Percentiles rank a stretch among this genome's conserved stretches.
Evolutionary conservation across 2,113 vertebrate genomes (phyloP).

Genomic region (Paradoxurus hermaphroditus): DNA sequence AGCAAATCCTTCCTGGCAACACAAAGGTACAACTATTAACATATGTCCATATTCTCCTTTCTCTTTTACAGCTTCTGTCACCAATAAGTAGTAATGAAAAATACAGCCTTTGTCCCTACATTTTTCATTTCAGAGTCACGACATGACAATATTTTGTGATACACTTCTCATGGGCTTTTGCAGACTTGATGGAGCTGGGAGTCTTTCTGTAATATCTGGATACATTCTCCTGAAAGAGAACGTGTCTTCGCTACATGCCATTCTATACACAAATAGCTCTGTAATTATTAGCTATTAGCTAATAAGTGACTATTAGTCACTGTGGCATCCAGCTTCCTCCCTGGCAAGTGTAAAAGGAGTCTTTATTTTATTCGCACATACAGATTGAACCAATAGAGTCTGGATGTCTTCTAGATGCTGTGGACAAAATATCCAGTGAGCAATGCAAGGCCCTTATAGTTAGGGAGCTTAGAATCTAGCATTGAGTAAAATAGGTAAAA

Average conservation of each 20-base stretch:
- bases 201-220: not conserved
- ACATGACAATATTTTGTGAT: not conserved
- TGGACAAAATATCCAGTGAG: not conserved
- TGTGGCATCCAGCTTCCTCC: not conserved
- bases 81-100: not conserved
- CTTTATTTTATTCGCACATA: not conserved
- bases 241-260: not conserved
- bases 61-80: not conserved
- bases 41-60: not conserved
- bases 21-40: not conserved
- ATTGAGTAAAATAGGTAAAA: not conserved
- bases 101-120: not conserved
- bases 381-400: not conserved
- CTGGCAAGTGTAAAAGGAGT: not conserved
- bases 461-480: not conserved
- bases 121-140: not conserved
- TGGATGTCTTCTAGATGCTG: not conserved
- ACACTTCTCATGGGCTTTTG: not conserved
- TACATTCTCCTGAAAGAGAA: not conserved
- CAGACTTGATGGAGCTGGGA: not conserved
- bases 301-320: not conserved
- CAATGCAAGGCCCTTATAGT: not conserved
- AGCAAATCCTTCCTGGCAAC: not conserved
- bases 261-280: not conserved
- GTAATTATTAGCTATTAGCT: not conserved